Evolutionary conservation across 2,888 invertebrate species (phyloP), one percentile per base, ranked within the genome.

Genomic region (Prenolepis imparis): DNA sequence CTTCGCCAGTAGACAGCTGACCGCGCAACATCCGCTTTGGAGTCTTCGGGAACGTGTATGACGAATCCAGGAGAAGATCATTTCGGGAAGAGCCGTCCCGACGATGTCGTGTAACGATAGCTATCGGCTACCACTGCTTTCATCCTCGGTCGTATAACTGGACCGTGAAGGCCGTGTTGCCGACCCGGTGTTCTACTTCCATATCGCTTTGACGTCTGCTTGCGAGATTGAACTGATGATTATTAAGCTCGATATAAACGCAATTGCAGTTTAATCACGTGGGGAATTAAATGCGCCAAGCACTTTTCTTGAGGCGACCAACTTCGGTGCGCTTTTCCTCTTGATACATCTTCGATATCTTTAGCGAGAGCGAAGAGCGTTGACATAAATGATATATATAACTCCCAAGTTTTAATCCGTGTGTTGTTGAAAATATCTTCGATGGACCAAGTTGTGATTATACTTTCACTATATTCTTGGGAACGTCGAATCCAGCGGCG

Each of bases 1-100:
- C 44, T 63, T 67, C 66, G 63, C 48, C 86, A 89, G 89, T 89
- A 82, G 82, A 68, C 59, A 80, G 59, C 83, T 82, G 74, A 67
- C 80, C 85, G 72, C 80, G 87, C 72, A 81, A 84, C 84, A 85
- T 83, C 70, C 48, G 41, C 36, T 70, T 55, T 12, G 24, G 24
- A 24, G n/a, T 63, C 36, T 61, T 52, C n/a, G 24, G 24, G 28
- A 28, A 39, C 66, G 21, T n/a, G 52, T 8, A 68, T 52, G 8
- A 36, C 12, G 28, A 15, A 21, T 32, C 12, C 52, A 1, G 15
- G 52, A 9, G 24, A 32, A 39, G 68, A 44, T 68, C 32, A 41
- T 3, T 41, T 12, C 39, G 77, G 32, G 32, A n/a, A 21, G 11
- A 59, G 44, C 15, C 68, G 24, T n/a, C 36, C 24, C 28, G 55